Percentiles rank a stretch among this genome's conserved stretches.
These are phyloP conservation scores for Crenuchus spilurus DNA, from an alignment of 2,797 vertebrate genomes.

Conservation along the genomic window DNA sequence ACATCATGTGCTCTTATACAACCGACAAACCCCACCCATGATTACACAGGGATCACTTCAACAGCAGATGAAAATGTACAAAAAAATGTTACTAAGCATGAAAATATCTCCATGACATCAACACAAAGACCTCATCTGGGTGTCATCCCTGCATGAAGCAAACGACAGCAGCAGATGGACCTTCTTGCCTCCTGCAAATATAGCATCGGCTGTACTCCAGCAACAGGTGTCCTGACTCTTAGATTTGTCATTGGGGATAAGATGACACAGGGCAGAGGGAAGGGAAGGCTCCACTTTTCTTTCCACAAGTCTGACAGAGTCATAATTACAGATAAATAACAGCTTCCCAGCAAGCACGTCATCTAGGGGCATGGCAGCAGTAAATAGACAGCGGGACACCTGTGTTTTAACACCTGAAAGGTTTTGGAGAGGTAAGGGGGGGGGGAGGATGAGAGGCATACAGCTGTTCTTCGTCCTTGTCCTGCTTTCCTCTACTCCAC, in stretches of 20 bases:
- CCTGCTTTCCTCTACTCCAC: neutral
- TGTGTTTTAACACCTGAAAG: constrained; percentile 6
- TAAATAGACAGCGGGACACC: constrained; percentile 27
- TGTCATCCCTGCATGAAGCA: neutral
- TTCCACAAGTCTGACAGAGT: neutral
- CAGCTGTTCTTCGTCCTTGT: constrained; percentile 10
- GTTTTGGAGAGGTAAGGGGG: neutral
- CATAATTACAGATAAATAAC: constrained; percentile 19
- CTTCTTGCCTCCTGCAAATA: constrained; percentile 15
- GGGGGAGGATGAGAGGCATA: neutral
- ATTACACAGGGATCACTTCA: neutral
- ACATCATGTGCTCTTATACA: neutral
- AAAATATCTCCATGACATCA: constrained; percentile 20
- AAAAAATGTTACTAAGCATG: neutral
- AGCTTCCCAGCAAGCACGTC: constrained; percentile 3
- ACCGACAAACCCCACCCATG: neutral
- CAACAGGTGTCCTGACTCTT: constrained; percentile 37
- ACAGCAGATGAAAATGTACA: neutral
- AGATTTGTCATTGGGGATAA: constrained; percentile 27
- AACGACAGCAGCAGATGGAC: neutral
- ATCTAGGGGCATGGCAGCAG: neutral
- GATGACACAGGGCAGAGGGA: neutral
- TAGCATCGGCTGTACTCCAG: constrained; percentile 16
- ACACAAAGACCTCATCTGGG: neutral
- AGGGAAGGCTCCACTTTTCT: constrained; percentile 1